Base-by-base conservation (phyloP, 2,888 invertebrate genomes). In the Caradrina clavipalpis region DNA sequence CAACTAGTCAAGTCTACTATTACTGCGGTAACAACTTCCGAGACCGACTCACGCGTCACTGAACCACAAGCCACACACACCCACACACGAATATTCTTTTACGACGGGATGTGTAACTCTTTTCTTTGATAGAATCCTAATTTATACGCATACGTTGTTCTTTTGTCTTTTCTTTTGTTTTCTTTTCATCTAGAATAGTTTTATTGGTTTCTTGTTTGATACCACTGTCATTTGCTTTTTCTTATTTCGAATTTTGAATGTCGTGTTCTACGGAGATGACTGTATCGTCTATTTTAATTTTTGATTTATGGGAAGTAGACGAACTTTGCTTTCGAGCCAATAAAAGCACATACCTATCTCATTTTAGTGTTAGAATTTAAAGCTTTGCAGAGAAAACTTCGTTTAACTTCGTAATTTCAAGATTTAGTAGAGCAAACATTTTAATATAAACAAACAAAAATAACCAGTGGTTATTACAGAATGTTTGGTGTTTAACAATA, bases 71-170 rank as follows among this genome's bases (percentile, higher is more conserved):
- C 15, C 60, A 11, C 53, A 58, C n/a, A 19, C 19, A n/a, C 13
- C 17, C 62, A 22, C 51, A 66, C 42, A 56, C 56, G 22, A 50
- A 66, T 49, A 75, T 51, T 60, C 21, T 45, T 78, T 83, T 70
- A 82, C 59, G 76, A 81, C 82, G 69, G 81, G 82, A 83, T 73
- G 71, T 65, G 54, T 65, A 26, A 61, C 26, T 64, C 47, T 69
- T 62, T 73, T 63, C 78, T 84, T 82, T 81, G 68, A 84, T 82
- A 74, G 59, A 67, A 71, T 62, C 13, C 19, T 22, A 73, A 74
- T 83, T 76, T 76, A 84, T 61, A 65, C 31, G 42, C 49, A 26
- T 61, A 64, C 47, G 60, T 58, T 22, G 66, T 73, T 71, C 75
- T 73, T 79, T 82, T 78, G 80, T 80, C 64, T 73, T 60, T 73